Conservation (phyloP, 2,113 vertebrate species). For the Toxostoma redivivum region DNA sequence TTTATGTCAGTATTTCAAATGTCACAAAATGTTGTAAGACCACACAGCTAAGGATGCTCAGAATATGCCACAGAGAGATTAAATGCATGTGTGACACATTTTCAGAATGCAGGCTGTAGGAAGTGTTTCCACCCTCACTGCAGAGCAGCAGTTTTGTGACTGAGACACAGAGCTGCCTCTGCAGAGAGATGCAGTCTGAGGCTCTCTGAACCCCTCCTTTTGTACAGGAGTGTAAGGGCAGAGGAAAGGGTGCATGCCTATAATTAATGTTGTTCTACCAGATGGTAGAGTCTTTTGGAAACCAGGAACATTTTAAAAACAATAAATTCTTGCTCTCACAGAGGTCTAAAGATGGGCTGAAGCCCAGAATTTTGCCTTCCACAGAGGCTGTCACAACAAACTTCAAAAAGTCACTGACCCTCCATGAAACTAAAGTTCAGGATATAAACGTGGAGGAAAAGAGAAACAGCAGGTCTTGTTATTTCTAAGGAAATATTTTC, state of each 20-base stretch:
- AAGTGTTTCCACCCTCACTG: fast-evolving
- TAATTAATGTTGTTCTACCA: neutral
- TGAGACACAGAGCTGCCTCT: neutral
- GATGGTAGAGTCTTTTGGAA: neutral
- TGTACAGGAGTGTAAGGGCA: neutral
- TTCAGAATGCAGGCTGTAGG: neutral
- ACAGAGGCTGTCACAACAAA: neutral
- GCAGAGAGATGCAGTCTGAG: neutral
- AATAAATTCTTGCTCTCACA: neutral
- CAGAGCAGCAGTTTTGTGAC: neutral
- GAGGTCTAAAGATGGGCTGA: neutral
- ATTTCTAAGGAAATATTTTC: neutral
- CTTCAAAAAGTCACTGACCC: neutral
- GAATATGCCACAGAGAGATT: neutral
- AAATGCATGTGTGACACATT: neutral
- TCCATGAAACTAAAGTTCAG: neutral
- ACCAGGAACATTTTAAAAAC: neutral
- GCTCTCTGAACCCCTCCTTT: neutral
- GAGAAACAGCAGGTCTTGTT: neutral
- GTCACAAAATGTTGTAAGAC: neutral
- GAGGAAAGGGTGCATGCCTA: fast-evolving
- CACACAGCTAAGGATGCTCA: neutral
- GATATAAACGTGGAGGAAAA: neutral
- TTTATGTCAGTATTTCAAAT: neutral
- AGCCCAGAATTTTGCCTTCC: neutral